Base-by-base conservation (phyloP, 2,113 vertebrate species). In the Dicrurus megarhynchus region DNA sequence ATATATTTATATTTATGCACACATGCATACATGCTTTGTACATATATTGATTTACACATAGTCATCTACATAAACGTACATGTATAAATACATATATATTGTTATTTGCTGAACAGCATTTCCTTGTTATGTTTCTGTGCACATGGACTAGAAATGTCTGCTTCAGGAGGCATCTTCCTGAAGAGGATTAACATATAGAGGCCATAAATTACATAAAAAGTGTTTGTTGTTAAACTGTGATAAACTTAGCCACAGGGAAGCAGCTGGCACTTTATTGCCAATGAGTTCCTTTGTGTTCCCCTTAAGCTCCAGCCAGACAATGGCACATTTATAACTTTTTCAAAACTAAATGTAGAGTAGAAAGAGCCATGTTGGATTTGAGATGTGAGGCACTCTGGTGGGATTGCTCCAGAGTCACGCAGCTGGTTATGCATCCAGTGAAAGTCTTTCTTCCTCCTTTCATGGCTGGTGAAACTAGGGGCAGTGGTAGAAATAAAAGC, bases 221-320 rank as follows among this genome's bases (percentile, higher is more conserved):
- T 75, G 52, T 93, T 97, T 96, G 76, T 88, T 95, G 81, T 93
- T 96, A 90, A 95, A 90, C 39, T 89, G 47, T 75, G 94, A 90
- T 92, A 97, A 97, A 96, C 85, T 91, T 91, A 86, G 95, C 71
- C 96, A 90, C 75, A 87, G 89, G 93, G 75, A 95, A 97, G 75
- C 95, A 98, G 80, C 92, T 95, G 97, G 90, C 81, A 30, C 39
- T 97, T 97, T 96, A 97, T 93, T 95, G 93, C 74, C 30, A 30
- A 5, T 9, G 78, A 90, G 78, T 96, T 97, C 65, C 70, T 89
- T 65, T 70, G 42, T 74, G 91, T 81, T 97, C 94, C 90, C 75
- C 73, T 64, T 92, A 93, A 95, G 93, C 92, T 97, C 42, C 81
- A 87, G 52, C 80, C 93, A 97, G 95, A 86, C n/a, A 96, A 90